Base-by-base conservation (phyloP, 1,140 invertebrate genomes). In the Drosophila virilis region DNA sequence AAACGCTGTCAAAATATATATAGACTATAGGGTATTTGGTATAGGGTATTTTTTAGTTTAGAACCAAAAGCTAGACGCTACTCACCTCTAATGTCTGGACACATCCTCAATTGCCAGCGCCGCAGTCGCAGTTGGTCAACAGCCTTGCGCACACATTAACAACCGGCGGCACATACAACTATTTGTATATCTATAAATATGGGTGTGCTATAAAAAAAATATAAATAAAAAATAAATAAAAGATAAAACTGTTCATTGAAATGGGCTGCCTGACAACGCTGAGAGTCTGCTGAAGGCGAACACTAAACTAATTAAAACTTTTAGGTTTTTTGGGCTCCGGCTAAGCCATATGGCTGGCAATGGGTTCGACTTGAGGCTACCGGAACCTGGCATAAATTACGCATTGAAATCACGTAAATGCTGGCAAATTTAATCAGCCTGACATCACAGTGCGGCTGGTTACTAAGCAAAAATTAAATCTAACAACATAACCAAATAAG, bases 361-460 rank as follows among this genome's bases (percentile, higher is more conserved):
- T 52, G 58, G 42, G 43, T 13, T 22, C 35, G 43, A 65, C 57
- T 55, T 37, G 43, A 15, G 35, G 52, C 15, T 8, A 50, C 12
- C 9, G 45, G 46, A 62, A 61, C 69, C 72, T 79, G 65, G 69
- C 69, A 79, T 79, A 83, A 89, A 88, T 88, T 88, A 83, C 84
- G 83, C 73, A 88, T 88, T 88, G 83, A 88, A 88, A 88, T 88
- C 83, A 88, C 83, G 83, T 88, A 88, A 88, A 86, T 88, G 83
- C 57, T 86, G 69, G 60, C 51, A 83, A 86, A 88, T 88, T 88
- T 88, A 88, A 88, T 88, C 83, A 88, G 78, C 60, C 69, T 60
- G 64, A 59, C 78, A 72, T 72, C 72, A 76, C 65, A 75, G 79
- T 88, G 78, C 76, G 78, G 72, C 72, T 40, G 78, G 76, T 73